phyloP scores from a whole-genome alignment of 2,888 invertebrate species.

The Orthonychiurus folsomi region DNA sequence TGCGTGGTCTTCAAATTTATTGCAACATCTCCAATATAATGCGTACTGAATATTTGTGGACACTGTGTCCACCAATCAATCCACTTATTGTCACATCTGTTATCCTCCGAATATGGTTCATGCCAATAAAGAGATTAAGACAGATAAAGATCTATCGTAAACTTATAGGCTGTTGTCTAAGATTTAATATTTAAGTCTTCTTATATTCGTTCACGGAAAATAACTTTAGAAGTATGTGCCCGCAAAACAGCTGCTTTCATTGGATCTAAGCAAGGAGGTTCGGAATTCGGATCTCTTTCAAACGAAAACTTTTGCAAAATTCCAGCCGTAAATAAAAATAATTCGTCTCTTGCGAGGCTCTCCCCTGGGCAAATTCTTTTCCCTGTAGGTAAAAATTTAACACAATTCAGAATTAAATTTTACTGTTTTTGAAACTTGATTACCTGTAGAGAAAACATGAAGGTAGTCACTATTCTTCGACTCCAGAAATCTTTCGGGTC shows the following conservation, averaged over 20 bases:
- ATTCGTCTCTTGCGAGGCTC: slow-evolving; percentile 13
- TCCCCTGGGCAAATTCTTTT: slow-evolving; percentile 18
- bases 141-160: no score
- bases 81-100: neutral
- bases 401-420: slow-evolving; percentile 1
- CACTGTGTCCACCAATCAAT: no score
- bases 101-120: no score
- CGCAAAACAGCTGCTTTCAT: slow-evolving; percentile 19
- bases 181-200: neutral
- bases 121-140: no score
- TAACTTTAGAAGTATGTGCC: slow-evolving; percentile 17
- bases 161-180: neutral
- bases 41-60: no score
- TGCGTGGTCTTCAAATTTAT: no score
- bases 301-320: slow-evolving; percentile 7
- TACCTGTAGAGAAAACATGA: slow-evolving; percentile 21
- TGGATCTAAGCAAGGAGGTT: slow-evolving; percentile 20
- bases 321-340: slow-evolving; percentile 14
- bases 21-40: no score
- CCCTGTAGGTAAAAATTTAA: slow-evolving; percentile 11
- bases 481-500: slow-evolving; percentile 22
- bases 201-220: slow-evolving; percentile 9
- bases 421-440: no score
- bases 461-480: neutral
- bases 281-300: slow-evolving; percentile 5